phyloP scores from a whole-genome alignment of 2,113 vertebrate genomes.

The Hippocampus mohnikei region DNA sequence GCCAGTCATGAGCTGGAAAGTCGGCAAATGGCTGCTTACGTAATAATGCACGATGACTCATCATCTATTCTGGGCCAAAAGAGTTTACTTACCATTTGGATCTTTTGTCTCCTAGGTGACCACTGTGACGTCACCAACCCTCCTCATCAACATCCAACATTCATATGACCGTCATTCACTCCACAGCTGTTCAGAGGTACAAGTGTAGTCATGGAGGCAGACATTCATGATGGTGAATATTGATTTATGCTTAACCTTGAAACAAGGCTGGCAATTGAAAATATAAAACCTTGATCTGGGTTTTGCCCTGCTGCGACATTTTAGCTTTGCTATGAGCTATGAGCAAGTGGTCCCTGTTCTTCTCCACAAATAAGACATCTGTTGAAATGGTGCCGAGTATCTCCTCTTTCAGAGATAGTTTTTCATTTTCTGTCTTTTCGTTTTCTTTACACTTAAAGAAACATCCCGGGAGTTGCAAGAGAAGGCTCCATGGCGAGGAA shows the following conservation, averaged over 20 bases:
- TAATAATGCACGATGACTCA: constrained; percentile 58
- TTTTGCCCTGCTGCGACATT: neutral
- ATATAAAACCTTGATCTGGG: neutral
- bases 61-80: constrained; percentile 51
- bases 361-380: constrained; percentile 1
- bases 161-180: neutral
- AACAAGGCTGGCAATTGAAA: neutral
- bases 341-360: neutral
- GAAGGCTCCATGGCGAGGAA: neutral
- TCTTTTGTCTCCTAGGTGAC: constrained; percentile 59
- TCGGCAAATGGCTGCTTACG: constrained; percentile 27
- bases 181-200: constrained; percentile 4
- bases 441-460: constrained; percentile 17
- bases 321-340: neutral
- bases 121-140: constrained; percentile 39
- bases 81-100: constrained; percentile 35
- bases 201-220: neutral
- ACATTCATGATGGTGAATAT: constrained; percentile 33
- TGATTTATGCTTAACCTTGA: constrained; percentile 8
- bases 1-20: constrained; percentile 9
- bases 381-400: neutral
- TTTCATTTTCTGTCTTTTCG: constrained; percentile 12
- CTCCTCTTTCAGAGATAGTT: constrained; percentile 14
- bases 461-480: constrained; percentile 23
- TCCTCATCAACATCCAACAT: constrained; percentile 1